Percentiles rank a stretch among this genome's conserved stretches.
Conservation (phyloP, 2,888 invertebrate species). For the Sarcophaga variegata region DNA sequence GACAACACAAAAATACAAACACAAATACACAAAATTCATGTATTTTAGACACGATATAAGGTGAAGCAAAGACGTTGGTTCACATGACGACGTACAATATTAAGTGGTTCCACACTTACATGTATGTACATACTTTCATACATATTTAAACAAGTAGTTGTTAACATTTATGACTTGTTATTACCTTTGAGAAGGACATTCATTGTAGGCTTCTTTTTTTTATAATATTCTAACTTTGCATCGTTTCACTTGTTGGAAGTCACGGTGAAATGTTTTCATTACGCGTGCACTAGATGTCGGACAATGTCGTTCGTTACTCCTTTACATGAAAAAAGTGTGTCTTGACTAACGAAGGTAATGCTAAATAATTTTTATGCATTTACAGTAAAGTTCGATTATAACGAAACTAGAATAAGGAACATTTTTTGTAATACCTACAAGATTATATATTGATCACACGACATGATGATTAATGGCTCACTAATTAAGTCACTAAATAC, state of each 20-base stretch:
- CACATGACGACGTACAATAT: not conserved
- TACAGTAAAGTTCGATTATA: slow-evolving; percentile 6
- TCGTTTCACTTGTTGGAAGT: slow-evolving; percentile 41
- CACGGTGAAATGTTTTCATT: slow-evolving; percentile 60
- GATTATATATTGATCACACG: no score
- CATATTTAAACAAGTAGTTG: slow-evolving; percentile 23
- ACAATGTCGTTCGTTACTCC: slow-evolving; percentile 80
- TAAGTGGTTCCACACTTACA: no score
- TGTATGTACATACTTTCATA: not conserved
- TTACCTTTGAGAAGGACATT: slow-evolving; percentile 43
- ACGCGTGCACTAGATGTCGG: slow-evolving; percentile 74
- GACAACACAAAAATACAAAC: slow-evolving; percentile 10
- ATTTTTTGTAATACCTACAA: no score
- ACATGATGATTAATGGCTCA: no score
- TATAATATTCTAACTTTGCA: not conserved
- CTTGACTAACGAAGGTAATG: slow-evolving; percentile 46
- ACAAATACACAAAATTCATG: not conserved
- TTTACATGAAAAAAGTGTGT: slow-evolving; percentile 35
- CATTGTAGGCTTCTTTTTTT: not conserved
- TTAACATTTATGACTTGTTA: slow-evolving; percentile 54
- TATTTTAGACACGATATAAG: slow-evolving; percentile 9
- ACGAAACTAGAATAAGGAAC: not conserved
- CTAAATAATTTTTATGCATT: slow-evolving; percentile 47
- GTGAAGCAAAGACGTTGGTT: not conserved
- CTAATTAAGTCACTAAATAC: no score